Evolutionary conservation across 2,113 vertebrate genomes (phyloP).

Genomic region (Hassar affinis): DNA sequence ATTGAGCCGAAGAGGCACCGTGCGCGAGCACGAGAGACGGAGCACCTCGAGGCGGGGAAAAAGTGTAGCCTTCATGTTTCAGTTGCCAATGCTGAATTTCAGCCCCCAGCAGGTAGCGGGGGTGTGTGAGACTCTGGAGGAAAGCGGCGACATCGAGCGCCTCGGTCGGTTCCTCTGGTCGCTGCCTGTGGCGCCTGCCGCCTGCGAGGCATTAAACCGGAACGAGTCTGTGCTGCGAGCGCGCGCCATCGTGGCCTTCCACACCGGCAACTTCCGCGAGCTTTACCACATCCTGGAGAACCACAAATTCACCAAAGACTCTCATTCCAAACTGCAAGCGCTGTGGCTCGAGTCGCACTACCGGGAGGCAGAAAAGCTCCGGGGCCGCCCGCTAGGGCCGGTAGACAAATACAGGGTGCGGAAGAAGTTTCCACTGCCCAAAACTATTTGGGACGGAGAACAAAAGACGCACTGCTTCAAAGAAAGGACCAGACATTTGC

Average conservation of each 20-base stretch:
- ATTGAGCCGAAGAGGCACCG: slow-evolving; percentile 49
- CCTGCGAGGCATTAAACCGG: slow-evolving; percentile 97
- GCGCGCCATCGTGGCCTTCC: slow-evolving; percentile 94
- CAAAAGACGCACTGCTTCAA: slow-evolving; percentile 99
- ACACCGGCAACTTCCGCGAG: slow-evolving; percentile 96
- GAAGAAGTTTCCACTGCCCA: slow-evolving; percentile 98
- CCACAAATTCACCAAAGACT: slow-evolving; percentile 99
- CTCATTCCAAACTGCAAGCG: slow-evolving; percentile 96
- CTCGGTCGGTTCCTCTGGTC: slow-evolving; percentile 98
- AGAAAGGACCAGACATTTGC: slow-evolving; percentile 95
- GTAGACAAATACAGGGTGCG: slow-evolving; percentile 99
- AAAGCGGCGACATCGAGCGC: slow-evolving; percentile 97
- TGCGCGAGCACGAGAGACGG: slow-evolving; percentile 53
- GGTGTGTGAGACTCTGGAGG: slow-evolving; percentile 99
- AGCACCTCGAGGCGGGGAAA: slow-evolving; percentile 62
- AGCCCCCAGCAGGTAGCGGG: slow-evolving; percentile 99
- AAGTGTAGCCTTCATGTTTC: slow-evolving; percentile 91
- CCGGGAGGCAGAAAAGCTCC: slow-evolving; percentile 97
- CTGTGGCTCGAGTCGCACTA: slow-evolving; percentile 99
- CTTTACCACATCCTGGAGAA: slow-evolving; percentile 98
- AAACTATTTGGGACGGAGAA: slow-evolving; percentile 99
- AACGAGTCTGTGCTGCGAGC: slow-evolving; percentile 96
- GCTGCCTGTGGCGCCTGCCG: slow-evolving; percentile 94
- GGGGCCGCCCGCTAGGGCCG: slow-evolving; percentile 93
- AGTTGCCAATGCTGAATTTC: slow-evolving; percentile 98